These are phyloP conservation scores for Rhorus exstirpatorius DNA, from an alignment of 2,888 invertebrate species.

Conservation along the genomic window DNA sequence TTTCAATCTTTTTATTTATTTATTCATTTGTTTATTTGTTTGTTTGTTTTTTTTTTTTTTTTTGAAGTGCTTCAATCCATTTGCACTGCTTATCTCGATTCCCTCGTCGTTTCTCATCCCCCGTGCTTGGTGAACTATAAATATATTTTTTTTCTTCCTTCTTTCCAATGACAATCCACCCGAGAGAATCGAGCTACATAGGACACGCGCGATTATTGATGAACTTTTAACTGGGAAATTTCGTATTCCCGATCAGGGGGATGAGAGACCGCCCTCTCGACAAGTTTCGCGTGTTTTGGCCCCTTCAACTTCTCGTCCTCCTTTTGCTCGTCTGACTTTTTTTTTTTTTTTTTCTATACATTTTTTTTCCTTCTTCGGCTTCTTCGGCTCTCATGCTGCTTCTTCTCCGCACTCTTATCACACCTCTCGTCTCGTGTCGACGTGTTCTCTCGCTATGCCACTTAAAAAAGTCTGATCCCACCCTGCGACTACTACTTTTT, in stretches of 20 bases:
- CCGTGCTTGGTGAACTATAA: constrained; percentile 14
- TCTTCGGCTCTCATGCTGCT: constrained; percentile 40
- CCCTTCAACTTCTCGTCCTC: constrained; percentile 33
- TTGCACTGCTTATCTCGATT: constrained; percentile 17
- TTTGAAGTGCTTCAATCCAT: constrained; percentile 14
- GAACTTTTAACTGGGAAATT: constrained; percentile 73
- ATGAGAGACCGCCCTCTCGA: constrained; percentile 38
- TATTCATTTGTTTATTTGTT: too few species aligned
- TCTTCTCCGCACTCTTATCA: constrained; percentile 34
- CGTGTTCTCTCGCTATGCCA: constrained; percentile 71
- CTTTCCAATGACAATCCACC: constrained; percentile 31
- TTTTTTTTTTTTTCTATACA: constrained; percentile 30
- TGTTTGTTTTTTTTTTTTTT: background rate
- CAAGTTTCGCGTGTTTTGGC: constrained; percentile 63
- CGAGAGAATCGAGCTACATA: constrained; percentile 19
- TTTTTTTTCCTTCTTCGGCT: constrained; percentile 14
- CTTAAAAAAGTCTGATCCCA: constrained; percentile 75
- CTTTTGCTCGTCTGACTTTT: constrained; percentile 21
- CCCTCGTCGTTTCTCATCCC: background rate
- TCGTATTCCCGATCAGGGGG: constrained; percentile 64
- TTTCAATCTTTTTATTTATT: too few species aligned
- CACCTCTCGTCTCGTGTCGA: constrained; percentile 63
- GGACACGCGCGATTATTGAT: constrained; percentile 64
- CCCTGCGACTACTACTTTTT: constrained; percentile 59
- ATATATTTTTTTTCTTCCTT: background rate